These are phyloP conservation scores for Polypterus senegalus DNA, from an alignment of 2,113 vertebrate species.

Conservation along the genomic window DNA sequence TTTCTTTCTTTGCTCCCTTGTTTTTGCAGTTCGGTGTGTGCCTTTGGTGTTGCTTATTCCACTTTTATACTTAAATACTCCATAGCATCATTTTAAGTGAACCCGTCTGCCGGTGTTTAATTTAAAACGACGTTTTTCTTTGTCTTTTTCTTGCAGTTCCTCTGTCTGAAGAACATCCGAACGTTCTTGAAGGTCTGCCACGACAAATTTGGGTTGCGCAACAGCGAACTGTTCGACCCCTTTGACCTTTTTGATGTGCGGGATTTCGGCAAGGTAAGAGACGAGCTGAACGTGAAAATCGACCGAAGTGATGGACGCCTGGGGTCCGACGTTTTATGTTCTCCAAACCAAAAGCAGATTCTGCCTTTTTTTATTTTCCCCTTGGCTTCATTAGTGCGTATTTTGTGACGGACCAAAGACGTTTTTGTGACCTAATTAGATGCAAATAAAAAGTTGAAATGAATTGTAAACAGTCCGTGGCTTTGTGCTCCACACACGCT, in stretches of 20 bases:
- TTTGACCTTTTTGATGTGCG: slow-evolving; percentile 96
- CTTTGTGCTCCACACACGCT: too few relatives aligned
- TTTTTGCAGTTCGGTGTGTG: too few relatives aligned
- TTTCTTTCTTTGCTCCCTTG: too few relatives aligned
- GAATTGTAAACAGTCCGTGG: not conserved
- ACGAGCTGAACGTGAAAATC: too few relatives aligned
- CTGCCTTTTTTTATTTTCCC: too few relatives aligned
- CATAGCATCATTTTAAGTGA: too few relatives aligned
- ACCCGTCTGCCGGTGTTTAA: too few relatives aligned
- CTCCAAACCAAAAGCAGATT: not conserved
- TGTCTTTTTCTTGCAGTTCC: slow-evolving; percentile 52
- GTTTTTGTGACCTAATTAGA: not conserved
- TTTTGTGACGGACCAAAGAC: not conserved
- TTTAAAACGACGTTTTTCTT: not conserved
- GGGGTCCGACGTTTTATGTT: not conserved
- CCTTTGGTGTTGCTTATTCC: too few relatives aligned
- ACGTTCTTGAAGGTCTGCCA: slow-evolving; percentile 95
- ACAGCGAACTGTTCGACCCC: slow-evolving; percentile 90
- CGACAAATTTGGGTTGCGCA: slow-evolving; percentile 82
- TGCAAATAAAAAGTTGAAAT: not conserved
- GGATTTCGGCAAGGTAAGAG: slow-evolving; percentile 93
- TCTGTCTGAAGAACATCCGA: slow-evolving; percentile 94
- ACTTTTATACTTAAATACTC: too few relatives aligned
- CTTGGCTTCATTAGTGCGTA: not conserved
- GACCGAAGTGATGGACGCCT: not conserved